Base-by-base conservation (phyloP, 2,888 invertebrate species). In the Pachliopta kotzebuea region DNA sequence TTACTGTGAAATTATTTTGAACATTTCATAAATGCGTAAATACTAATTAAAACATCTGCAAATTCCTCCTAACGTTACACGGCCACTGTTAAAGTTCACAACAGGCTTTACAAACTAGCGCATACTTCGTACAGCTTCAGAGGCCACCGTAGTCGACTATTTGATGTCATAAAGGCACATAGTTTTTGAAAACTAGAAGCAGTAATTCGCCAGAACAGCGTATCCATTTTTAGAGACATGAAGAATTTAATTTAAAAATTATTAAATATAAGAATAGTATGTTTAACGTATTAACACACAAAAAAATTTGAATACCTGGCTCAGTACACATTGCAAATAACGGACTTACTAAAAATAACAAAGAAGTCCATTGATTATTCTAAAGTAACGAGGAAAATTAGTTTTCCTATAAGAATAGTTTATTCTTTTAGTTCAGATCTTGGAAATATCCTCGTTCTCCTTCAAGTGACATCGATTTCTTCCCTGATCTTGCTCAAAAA, bases 71-170 rank as follows among this genome's bases (percentile, higher is more conserved):
- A 29, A 37, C 17, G 42, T 8, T 11, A 52, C 37, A 37, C n/a
- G 20, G 21, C 11, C n/a, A 20, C 21, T 23, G 53, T 45, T 53
- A 61, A 65, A 65, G 42, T 61, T 65, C 29, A 24, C 52, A 29
- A 57, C 53, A 53, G 56, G 57, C 60, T 45, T 65, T 65, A 53
- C 57, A 56, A 65, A 65, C 65, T 60, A n/a, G 31, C 52, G 60
- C 64, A 64, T 64, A 64, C 60, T 64, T 64, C 31, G 52, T 60
- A 57, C 60, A 60, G 60, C 60, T 65, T 57, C 64, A 31, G 37
- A 45, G 55, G 50, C 55, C 59, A 59, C 21, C 31, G 50, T 23
- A 6, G 21, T 53, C 20, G 37, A 61, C 56, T 45, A 61, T 54
- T 54, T 45, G 53, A 60, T 45, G 65, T 53, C 60, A 56, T 65